Percentiles rank a stretch among this genome's conserved stretches.
Conservation (phyloP, 2,888 invertebrate species). For the Eudasyphora cyanicolor region DNA sequence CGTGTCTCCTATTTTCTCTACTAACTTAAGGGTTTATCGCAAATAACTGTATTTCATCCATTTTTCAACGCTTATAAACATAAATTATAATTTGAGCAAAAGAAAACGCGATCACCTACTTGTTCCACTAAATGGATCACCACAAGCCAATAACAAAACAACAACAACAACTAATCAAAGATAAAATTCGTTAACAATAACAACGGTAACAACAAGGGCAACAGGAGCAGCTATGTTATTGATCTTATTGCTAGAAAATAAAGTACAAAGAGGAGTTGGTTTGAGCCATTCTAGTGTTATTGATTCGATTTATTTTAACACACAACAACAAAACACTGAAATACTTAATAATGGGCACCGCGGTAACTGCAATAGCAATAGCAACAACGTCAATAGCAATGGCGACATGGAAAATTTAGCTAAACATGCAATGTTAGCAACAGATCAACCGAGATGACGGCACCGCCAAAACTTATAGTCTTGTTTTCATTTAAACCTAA, state of each 20-base stretch:
- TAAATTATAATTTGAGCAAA: constrained; percentile 56
- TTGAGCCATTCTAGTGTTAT: constrained; percentile 44
- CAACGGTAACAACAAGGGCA: constrained; percentile 32
- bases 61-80: constrained; percentile 57
- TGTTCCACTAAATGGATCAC: neutral
- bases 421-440: constrained; percentile 12
- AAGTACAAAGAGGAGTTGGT: neutral
- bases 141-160: constrained; percentile 59
- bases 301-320: constrained; percentile 60
- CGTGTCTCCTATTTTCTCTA: neutral
- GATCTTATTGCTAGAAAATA: neutral
- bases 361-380: constrained; percentile 8
- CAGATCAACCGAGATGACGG: neutral
- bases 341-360: neutral
- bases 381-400: neutral
- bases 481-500: constrained; percentile 57
- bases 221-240: constrained; percentile 8
- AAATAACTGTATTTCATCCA: constrained; percentile 58
- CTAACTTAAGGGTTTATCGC: constrained; percentile 53
- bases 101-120: constrained; percentile 52
- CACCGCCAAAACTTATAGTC: constrained; percentile 36
- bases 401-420: neutral
- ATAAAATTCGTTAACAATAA: constrained; percentile 61
- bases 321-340: constrained; percentile 4
- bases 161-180: constrained; percentile 71